These are phyloP conservation scores for Anadara kagoshimensis DNA, from an alignment of 1,140 invertebrate species.

Conservation along the genomic window DNA sequence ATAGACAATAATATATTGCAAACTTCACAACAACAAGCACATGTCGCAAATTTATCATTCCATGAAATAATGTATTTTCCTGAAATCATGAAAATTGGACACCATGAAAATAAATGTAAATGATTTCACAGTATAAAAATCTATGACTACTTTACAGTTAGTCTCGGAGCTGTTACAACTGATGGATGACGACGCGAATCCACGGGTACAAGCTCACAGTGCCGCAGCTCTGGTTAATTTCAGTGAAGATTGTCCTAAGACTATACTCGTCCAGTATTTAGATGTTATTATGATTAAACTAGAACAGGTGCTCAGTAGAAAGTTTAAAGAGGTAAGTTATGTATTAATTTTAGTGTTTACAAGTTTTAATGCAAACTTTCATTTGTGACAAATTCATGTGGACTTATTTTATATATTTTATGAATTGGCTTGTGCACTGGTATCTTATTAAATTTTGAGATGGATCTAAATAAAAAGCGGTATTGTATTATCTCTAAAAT, in stretches of 20 bases:
- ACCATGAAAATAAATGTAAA: too few relatives aligned
- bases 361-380: neutral
- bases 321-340: conserved; percentile 88
- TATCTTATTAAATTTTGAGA: neutral
- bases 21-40: too few relatives aligned
- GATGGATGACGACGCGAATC: conserved; percentile 93
- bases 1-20: too few relatives aligned
- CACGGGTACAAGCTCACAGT: conserved; percentile 89
- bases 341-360: too few relatives aligned
- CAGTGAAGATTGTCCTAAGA: conserved; percentile 97
- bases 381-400: neutral
- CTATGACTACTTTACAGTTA: conserved; percentile 75
- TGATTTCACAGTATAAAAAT: too few relatives aligned
- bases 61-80: too few relatives aligned
- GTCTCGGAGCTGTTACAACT: conserved; percentile 92
- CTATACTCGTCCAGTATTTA: conserved; percentile 91
- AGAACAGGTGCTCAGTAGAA: conserved; percentile 91
- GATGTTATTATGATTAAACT: conserved; percentile 93
- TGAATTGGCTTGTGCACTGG: neutral
- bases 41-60: too few relatives aligned
- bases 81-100: too few relatives aligned
- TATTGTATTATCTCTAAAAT: too few relatives aligned
- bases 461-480: neutral
- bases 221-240: conserved; percentile 98
- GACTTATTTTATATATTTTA: neutral